Conservation (phyloP, 2,888 invertebrate species). For the Scaeva pyrastri region DNA sequence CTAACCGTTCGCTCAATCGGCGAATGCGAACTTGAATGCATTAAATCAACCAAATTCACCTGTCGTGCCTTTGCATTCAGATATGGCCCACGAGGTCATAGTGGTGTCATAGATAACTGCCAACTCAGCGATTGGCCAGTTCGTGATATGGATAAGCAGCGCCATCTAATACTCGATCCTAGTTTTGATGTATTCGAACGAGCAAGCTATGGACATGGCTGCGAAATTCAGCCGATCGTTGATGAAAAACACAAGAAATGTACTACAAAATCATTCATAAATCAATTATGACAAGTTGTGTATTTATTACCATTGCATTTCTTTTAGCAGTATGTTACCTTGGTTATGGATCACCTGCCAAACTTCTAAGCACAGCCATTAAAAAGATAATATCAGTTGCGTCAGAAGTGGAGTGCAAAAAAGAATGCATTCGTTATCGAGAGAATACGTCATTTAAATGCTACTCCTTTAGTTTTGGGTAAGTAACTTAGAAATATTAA, state of each 20-base stretch:
- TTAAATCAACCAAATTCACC: conserved; percentile 89
- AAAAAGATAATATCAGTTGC: conserved; percentile 88
- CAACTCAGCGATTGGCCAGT: conserved; percentile 90
- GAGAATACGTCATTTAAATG: conserved; percentile 88
- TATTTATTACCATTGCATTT: conserved; percentile 40
- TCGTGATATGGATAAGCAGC: conserved; percentile 87
- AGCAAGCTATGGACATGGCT: conserved; percentile 92
- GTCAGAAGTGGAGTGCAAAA: conserved; percentile 88
- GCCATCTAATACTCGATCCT: conserved; percentile 86
- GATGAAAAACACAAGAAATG: conserved; percentile 84
- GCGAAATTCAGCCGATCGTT: conserved; percentile 88
- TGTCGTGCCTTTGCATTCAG: conserved; percentile 92
- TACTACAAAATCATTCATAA: conserved; percentile 74
- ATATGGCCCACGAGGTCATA: conserved; percentile 87
- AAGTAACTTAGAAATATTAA: conserved; percentile 70
- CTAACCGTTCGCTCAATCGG: conserved; percentile 89
- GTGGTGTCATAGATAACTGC: conserved; percentile 90
- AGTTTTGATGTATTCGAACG: conserved; percentile 91
- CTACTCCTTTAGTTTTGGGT: conserved; percentile 91
- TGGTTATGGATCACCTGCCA: conserved; percentile 91
- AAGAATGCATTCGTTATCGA: conserved; percentile 86
- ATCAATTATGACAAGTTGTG: conserved; percentile 11
- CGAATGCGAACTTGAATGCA: conserved; percentile 92
- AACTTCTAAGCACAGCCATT: conserved; percentile 87
- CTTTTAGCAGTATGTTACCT: conserved; percentile 89